These are phyloP conservation scores for Lithophane socia DNA, from an alignment of 2,888 invertebrate genomes.

Conservation along the genomic window DNA sequence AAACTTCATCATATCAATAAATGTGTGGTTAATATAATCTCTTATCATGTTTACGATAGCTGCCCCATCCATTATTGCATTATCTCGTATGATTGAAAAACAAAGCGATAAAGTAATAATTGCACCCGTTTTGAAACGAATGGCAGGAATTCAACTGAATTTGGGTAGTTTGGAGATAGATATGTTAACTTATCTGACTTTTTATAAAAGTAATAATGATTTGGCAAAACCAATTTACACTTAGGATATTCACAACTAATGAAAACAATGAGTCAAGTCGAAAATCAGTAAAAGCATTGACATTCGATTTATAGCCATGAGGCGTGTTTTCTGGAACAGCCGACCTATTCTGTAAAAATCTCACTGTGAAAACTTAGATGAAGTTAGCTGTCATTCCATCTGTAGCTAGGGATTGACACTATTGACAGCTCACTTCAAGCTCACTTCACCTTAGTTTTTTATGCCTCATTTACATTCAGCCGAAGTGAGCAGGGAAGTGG, in stretches of 20 bases:
- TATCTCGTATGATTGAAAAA: conserved; percentile 21
- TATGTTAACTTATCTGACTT: not conserved
- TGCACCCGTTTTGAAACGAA: conserved; percentile 9
- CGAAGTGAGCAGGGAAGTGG: too few species aligned
- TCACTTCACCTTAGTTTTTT: too few species aligned
- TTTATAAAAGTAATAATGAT: conserved; percentile 16
- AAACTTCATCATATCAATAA: not conserved
- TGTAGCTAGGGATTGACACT: too few species aligned
- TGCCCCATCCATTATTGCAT: conserved; percentile 22
- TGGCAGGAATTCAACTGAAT: not conserved
- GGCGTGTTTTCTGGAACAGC: too few species aligned
- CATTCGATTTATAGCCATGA: too few species aligned
- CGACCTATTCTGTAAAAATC: too few species aligned
- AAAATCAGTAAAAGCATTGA: not conserved
- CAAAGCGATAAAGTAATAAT: conserved; percentile 24
- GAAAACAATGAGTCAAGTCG: not conserved
- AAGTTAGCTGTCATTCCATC: too few species aligned
- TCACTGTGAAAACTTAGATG: too few species aligned
- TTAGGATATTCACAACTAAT: not conserved
- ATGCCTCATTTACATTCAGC: too few species aligned
- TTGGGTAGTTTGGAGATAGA: not conserved
- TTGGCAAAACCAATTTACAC: not conserved
- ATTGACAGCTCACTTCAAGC: too few species aligned
- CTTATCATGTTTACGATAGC: not conserved
- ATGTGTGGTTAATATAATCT: not conserved